A percentile compares a stretch with the other conserved stretches of the same genome.
phyloP scores from a whole-genome alignment of 1,140 invertebrate species.

The Elysia chlorotica region DNA sequence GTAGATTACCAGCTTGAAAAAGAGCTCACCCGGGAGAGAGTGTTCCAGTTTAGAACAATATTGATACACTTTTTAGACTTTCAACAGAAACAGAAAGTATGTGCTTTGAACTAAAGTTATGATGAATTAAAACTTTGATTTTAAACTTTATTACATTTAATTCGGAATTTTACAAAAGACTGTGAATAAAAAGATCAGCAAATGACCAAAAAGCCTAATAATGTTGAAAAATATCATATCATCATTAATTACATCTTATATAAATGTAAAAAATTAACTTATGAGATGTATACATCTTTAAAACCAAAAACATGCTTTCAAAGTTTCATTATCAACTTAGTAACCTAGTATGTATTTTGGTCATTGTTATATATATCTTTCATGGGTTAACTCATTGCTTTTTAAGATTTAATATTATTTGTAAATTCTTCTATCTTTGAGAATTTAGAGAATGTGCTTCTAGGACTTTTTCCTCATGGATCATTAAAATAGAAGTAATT shows the following conservation, averaged over 20 bases:
- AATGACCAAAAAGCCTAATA: neutral
- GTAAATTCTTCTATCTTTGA: neutral
- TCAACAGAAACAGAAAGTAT: slow-evolving; percentile 82
- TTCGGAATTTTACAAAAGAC: too few relatives aligned
- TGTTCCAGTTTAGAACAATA: slow-evolving; percentile 48
- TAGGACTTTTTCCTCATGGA: too few relatives aligned
- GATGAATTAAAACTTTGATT: neutral
- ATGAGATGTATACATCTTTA: neutral
- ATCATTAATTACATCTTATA: too few relatives aligned
- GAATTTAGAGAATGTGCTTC: neutral
- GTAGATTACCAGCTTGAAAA: slow-evolving; percentile 41
- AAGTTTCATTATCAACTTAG: too few relatives aligned
- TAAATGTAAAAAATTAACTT: neutral
- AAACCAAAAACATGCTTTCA: too few relatives aligned
- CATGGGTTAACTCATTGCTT: too few relatives aligned
- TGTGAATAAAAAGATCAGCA: too few relatives aligned
- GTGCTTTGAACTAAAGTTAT: neutral
- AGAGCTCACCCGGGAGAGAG: slow-evolving; percentile 42
- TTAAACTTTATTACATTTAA: too few relatives aligned
- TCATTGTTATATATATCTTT: neutral
- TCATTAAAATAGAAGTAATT: too few relatives aligned
- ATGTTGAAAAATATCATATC: neutral
- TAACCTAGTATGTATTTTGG: neutral
- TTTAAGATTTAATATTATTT: neutral
- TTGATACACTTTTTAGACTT: slow-evolving; percentile 86